Base-by-base conservation (phyloP, 2,888 invertebrate genomes). In the Melanargia galathea region DNA sequence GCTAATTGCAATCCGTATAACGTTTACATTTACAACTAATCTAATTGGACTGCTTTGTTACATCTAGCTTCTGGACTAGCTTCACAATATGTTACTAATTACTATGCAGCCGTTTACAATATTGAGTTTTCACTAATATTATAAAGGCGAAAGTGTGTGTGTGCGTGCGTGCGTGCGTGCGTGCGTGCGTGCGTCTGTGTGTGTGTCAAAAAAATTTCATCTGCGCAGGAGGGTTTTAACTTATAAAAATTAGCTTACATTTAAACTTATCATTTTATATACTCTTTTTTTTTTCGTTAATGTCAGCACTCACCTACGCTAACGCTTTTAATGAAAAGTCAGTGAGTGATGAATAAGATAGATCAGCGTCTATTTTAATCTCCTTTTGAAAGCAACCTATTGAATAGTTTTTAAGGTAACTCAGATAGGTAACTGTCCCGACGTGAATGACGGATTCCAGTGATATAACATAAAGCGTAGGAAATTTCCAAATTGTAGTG, bases 1-100 rank as follows among this genome's bases (percentile, higher is more conserved):
- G 45, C 51, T 51, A 64, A 56, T 64, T 49, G 60, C 57, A 49
- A 57, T 26, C 51, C 51, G 46, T 60, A 60, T 56, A 40, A 64
- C 48, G 46, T 60, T 43, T 54, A 64, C 40, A 30, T 60, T 30
- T 52, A 43, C 45, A 26, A 48, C 24, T 18, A 51, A 26, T 49
- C 45, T 64, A 60, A 57, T 57, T 56, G 52, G 43, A 18, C 55
- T 24, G 49, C 56, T 60, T 64, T 54, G 60, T 51, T 51, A 60
- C n/a, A n/a, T 22, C 26, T 24, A 48, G 24, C 35, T n/a, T n/a
- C n/a, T n/a, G n/a, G 22, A 48, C 38, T 33, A 35, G 16, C 38
- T 40, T 55, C 22, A 55, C 38, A 55, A 38, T 40, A n/a, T n/a
- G n/a, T n/a, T n/a, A n/a, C n/a, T n/a, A n/a, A n/a, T 38, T 38